A percentile compares a stretch with the other conserved stretches of the same genome.
These are phyloP conservation scores for Tauraco erythrolophus DNA, from an alignment of 2,113 vertebrate genomes.

Conservation along the genomic window DNA sequence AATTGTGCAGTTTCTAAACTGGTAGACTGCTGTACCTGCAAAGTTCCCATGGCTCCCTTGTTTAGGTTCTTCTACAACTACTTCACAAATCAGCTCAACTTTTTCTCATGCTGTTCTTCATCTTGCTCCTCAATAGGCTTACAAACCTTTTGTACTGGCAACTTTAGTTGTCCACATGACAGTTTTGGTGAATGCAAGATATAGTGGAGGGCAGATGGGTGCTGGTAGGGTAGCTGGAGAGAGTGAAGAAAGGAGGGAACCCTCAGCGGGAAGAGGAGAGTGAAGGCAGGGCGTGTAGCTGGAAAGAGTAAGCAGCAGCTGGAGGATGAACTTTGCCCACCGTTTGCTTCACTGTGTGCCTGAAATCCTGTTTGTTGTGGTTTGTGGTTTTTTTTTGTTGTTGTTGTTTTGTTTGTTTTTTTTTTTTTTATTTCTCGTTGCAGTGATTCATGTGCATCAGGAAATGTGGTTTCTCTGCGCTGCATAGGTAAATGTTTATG, in stretches of 20 bases:
- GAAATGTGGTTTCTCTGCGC: constrained; percentile 69
- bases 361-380: background rate
- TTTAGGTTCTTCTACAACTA: background rate
- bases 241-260: background rate
- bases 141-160: background rate
- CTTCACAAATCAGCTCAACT: background rate
- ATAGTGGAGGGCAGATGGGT: background rate
- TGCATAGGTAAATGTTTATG: constrained; percentile 72
- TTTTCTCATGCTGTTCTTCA: background rate
- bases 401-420: background rate
- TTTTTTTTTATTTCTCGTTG: background rate
- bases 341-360: background rate
- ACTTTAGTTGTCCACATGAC: background rate
- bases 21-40: background rate
- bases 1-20: background rate
- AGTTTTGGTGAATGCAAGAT: background rate
- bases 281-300: background rate
- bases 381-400: too few species aligned
- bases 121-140: background rate
- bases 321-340: background rate
- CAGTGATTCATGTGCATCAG: constrained; percentile 68
- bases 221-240: background rate
- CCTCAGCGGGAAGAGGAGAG: background rate
- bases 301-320: background rate
- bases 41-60: background rate